These are phyloP conservation scores for Idris sp. DNA, from an alignment of 1,140 invertebrate genomes.

Conservation along the genomic window DNA sequence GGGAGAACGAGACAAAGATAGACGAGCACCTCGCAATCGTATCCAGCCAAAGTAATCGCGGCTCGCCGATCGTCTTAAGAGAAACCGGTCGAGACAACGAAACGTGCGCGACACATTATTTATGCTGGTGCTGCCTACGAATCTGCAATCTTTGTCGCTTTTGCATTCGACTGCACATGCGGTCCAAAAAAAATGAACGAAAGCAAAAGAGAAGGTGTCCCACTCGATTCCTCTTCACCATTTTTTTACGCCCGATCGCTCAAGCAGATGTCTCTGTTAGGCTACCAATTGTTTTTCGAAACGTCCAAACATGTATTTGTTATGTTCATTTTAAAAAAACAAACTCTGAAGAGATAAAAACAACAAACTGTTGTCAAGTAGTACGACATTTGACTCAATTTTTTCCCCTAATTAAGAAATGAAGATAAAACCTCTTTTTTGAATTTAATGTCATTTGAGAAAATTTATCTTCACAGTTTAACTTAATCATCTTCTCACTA, in stretches of 20 bases:
- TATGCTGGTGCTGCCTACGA: constrained; percentile 46
- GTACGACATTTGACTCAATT: too few relatives aligned
- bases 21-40: constrained; percentile 21
- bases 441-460: too few relatives aligned
- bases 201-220: constrained; percentile 24
- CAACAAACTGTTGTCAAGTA: too few relatives aligned
- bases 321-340: too few relatives aligned
- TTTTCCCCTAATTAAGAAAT: too few relatives aligned
- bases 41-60: constrained; percentile 31
- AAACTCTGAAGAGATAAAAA: too few relatives aligned
- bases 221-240: neutral
- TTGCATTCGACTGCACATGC: constrained; percentile 24
- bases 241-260: constrained; percentile 6
- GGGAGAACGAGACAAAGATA: constrained; percentile 30
- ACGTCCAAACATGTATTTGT: too few relatives aligned
- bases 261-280: constrained; percentile 18
- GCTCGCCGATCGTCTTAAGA: constrained; percentile 37
- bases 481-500: too few relatives aligned
- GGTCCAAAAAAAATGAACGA: too few relatives aligned
- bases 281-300: too few relatives aligned
- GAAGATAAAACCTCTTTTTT: too few relatives aligned
- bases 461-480: too few relatives aligned
- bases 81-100: constrained; percentile 49
- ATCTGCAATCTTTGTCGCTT: constrained; percentile 36
- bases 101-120: constrained; percentile 47